Conservation (phyloP, 2,888 invertebrate genomes). For the Terebella lapidaria region DNA sequence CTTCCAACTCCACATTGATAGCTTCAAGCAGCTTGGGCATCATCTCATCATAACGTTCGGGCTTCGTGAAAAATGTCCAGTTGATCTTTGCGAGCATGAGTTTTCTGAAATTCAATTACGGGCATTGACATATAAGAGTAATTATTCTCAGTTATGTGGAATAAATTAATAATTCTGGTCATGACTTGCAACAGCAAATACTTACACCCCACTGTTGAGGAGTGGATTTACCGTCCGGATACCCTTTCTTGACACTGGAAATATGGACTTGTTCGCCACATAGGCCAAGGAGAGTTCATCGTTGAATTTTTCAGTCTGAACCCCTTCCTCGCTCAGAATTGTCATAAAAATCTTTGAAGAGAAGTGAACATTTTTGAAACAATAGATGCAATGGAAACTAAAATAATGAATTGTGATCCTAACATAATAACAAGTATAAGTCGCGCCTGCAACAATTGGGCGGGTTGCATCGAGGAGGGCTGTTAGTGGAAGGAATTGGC, state of each 20-base stretch:
- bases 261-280: conserved; percentile 38
- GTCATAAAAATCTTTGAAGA: neutral
- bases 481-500: too few species aligned
- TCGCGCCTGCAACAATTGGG: too few species aligned
- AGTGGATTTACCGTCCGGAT: conserved; percentile 24
- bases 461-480: too few species aligned
- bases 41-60: conserved; percentile 28
- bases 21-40: conserved; percentile 20
- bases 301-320: conserved; percentile 17
- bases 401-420: too few species aligned
- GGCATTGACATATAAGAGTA: neutral
- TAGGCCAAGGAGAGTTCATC: conserved; percentile 40
- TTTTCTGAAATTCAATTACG: conserved; percentile 27
- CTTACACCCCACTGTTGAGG: conserved; percentile 35
- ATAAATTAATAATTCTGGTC: too few species aligned
- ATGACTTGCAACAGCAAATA: conserved; percentile 7
- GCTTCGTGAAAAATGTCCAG: conserved; percentile 38
- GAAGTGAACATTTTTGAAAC: too few species aligned
- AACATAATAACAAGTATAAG: too few species aligned
- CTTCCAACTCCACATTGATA: neutral
- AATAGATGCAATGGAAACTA: neutral
- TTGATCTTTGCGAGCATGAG: conserved; percentile 42
- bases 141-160: too few species aligned
- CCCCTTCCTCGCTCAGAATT: neutral
- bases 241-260: conserved; percentile 31